Conservation (phyloP, 2,113 vertebrate species). For the Mus pahari region DNA sequence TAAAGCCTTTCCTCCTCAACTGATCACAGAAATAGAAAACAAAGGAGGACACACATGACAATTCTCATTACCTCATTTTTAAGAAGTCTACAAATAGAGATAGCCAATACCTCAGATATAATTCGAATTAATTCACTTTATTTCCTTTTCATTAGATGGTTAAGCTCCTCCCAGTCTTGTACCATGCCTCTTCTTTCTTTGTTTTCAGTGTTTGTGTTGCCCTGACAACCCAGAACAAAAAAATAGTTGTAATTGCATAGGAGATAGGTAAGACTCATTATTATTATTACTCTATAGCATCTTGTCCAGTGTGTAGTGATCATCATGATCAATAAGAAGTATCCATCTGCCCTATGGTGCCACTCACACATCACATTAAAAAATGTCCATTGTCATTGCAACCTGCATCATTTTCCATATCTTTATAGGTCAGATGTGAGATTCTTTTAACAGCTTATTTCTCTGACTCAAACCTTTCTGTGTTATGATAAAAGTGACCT, state of each 20-base stretch:
- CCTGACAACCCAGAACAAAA: background rate
- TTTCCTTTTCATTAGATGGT: background rate
- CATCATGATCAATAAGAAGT: background rate
- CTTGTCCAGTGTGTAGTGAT: background rate
- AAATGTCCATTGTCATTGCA: background rate
- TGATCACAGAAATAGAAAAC: background rate
- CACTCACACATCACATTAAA: background rate
- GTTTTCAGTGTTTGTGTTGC: background rate
- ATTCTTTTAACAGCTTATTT: background rate
- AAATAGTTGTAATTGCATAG: constrained; percentile 23
- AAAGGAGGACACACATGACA: background rate
- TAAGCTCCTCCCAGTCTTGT: background rate
- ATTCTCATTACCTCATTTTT: background rate
- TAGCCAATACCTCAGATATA: background rate
- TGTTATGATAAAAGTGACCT: background rate
- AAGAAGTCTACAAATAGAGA: background rate
- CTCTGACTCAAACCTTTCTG: background rate
- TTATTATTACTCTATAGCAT: background rate
- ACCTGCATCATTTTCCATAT: background rate
- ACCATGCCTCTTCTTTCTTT: background rate
- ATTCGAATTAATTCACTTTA: background rate
- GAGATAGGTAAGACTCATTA: background rate
- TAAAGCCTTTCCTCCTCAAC: background rate
- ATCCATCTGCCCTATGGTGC: background rate
- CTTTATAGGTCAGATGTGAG: background rate